A percentile compares a stretch with the other conserved stretches of the same genome.
Evolutionary conservation across 2,888 invertebrate species (phyloP).

Genomic region (Drosophila ustulata): DNA sequence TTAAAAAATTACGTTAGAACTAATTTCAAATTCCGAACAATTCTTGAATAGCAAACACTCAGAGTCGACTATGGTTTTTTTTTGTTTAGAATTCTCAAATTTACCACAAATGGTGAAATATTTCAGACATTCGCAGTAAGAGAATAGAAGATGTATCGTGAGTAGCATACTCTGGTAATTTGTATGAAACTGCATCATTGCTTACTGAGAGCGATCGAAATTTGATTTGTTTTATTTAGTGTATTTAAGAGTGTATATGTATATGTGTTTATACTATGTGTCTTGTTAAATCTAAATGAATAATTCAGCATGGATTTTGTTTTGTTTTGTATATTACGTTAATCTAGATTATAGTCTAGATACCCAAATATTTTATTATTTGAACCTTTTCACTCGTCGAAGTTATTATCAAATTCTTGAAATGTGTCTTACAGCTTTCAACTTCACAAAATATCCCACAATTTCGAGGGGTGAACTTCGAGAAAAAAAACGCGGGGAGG

Average conservation of each 20-base stretch:
- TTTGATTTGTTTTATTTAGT: conserved; percentile 28
- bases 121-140: too few species aligned
- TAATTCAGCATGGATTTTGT: conserved; percentile 44
- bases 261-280: not conserved
- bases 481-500: not conserved
- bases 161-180: not conserved
- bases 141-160: too few species aligned
- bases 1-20: too few species aligned
- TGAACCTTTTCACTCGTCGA: conserved; percentile 19
- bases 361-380: conserved; percentile 36
- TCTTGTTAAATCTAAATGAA: conserved; percentile 62
- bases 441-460: conserved; percentile 8
- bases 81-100: too few species aligned
- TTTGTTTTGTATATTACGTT: conserved; percentile 16
- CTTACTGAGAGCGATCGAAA: conserved; percentile 14
- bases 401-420: conserved; percentile 14
- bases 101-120: not conserved
- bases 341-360: conserved; percentile 45
- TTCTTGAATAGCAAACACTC: too few species aligned
- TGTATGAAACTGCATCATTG: not conserved
- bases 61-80: too few species aligned
- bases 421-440: conserved; percentile 14
- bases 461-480: conserved; percentile 1
- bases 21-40: too few species aligned
- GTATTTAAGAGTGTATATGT: conserved; percentile 11